Evolutionary conservation across 2,797 vertebrate genomes (phyloP).

Genomic region (Hippocampus kuda): DNA sequence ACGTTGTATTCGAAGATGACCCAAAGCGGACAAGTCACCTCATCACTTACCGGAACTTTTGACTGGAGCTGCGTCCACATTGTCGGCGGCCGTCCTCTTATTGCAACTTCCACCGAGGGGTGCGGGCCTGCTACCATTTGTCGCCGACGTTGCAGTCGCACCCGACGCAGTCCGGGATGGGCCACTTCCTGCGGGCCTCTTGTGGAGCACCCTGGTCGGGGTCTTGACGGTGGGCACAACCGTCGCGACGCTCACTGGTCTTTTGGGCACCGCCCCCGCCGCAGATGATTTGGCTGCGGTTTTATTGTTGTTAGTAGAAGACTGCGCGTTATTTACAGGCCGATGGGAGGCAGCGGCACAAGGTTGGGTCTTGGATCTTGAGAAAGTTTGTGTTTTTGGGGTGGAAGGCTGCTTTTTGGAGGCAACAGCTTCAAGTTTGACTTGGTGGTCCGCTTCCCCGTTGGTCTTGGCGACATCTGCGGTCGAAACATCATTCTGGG

Average conservation of each 20-base stretch:
- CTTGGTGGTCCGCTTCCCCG: constrained; percentile 42
- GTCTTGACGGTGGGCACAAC: constrained; percentile 27
- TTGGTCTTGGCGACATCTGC: constrained; percentile 30
- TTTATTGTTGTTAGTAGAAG: constrained; percentile 38
- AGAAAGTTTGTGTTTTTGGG: constrained; percentile 29
- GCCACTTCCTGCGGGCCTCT: constrained; percentile 43
- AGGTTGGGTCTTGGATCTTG: constrained; percentile 28
- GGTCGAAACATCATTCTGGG: constrained; percentile 23
- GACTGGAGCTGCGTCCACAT: constrained; percentile 40
- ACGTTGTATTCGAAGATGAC: not conserved
- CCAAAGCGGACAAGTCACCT: not conserved
- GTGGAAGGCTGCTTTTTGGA: constrained; percentile 18
- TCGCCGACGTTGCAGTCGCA: constrained; percentile 23
- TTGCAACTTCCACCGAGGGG: constrained; percentile 20
- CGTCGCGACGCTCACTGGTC: constrained; percentile 22
- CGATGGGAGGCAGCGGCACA: constrained; percentile 32
- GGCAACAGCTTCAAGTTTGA: constrained; percentile 42
- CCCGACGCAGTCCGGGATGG: constrained; percentile 30
- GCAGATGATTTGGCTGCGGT: constrained; percentile 17
- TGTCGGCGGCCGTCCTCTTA: constrained; percentile 40
- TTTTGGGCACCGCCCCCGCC: constrained; percentile 40
- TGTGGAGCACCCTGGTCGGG: constrained; percentile 46
- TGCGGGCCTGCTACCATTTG: constrained; percentile 42
- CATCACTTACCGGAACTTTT: constrained; percentile 52
- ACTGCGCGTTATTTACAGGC: constrained; percentile 35